A percentile compares a stretch with the other conserved stretches of the same genome.
Evolutionary conservation across 2,888 invertebrate genomes (phyloP).

Genomic region (Epiblema foenella): DNA sequence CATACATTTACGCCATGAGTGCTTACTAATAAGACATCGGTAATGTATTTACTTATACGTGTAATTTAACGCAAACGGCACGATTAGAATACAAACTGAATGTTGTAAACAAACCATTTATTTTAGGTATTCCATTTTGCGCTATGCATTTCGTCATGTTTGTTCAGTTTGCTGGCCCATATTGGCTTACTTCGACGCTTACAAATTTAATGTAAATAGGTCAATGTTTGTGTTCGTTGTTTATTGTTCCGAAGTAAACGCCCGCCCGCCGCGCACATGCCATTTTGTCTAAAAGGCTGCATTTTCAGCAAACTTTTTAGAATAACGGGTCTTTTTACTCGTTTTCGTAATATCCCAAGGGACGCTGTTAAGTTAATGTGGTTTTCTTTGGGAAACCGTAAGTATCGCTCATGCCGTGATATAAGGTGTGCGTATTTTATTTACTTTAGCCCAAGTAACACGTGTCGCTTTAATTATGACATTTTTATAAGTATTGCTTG

Average conservation of each 20-base stretch:
- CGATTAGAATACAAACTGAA: conserved; percentile 8
- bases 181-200: conserved; percentile 16
- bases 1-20: conserved; percentile 38
- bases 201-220: conserved; percentile 50
- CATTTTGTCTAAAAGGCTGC: conserved; percentile 61
- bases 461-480: conserved; percentile 28
- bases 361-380: conserved; percentile 13
- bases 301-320: conserved; percentile 52
- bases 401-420: conserved; percentile 17
- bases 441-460: conserved; percentile 35
- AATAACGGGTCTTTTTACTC: conserved; percentile 52
- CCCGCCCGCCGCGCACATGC: conserved; percentile 51
- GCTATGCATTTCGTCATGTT: conserved; percentile 22
- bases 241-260: conserved; percentile 54
- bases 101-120: conserved; percentile 4
- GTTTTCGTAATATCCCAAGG: conserved; percentile 28
- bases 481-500: conserved; percentile 34
- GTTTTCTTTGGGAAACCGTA: conserved; percentile 19
- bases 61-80: conserved; percentile 29
- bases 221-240: conserved; percentile 55
- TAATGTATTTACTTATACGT: conserved; percentile 39
- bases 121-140: conserved; percentile 3
- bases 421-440: conserved; percentile 33
- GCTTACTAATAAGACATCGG: conserved; percentile 29
- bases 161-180: conserved; percentile 19